Evolutionary conservation across 2,888 invertebrate species (phyloP).

Genomic region (Drosophila antonietae): DNA sequence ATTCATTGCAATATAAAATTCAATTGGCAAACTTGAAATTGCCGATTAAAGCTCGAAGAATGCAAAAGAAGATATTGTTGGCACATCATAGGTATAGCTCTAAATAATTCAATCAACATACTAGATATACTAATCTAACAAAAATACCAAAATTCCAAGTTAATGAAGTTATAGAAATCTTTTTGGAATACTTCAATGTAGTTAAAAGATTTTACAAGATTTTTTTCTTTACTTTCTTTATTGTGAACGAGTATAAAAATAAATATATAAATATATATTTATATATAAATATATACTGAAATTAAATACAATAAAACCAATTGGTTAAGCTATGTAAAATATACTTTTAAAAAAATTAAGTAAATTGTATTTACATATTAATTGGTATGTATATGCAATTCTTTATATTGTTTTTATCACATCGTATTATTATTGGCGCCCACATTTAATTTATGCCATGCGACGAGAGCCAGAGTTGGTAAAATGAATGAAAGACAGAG

Average conservation of each 20-base stretch:
- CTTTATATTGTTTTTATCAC: conserved; percentile 58
- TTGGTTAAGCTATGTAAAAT: conserved; percentile 23
- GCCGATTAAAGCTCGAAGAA: too few relatives aligned
- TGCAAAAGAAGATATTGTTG: too few relatives aligned
- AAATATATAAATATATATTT: conserved; percentile 3
- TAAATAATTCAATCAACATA: too few relatives aligned
- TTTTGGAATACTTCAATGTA: too few relatives aligned
- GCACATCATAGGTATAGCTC: too few relatives aligned
- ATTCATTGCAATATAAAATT: too few relatives aligned
- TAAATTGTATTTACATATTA: conserved; percentile 1
- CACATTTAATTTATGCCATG: conserved; percentile 52
- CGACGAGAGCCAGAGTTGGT: neutral
- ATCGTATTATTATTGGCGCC: conserved; percentile 59
- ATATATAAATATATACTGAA: conserved; percentile 10
- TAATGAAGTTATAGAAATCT: too few relatives aligned
- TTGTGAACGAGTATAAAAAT: conserved; percentile 3
- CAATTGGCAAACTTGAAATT: too few relatives aligned
- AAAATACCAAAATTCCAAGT: too few relatives aligned
- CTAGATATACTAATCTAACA: too few relatives aligned
- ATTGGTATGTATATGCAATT: conserved; percentile 1
- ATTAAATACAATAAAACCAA: conserved; percentile 14
- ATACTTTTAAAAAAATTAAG: conserved; percentile 6
- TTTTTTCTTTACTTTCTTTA: too few relatives aligned
- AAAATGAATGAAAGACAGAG: neutral
- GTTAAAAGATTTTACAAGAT: too few relatives aligned